Conservation (phyloP, 2,888 invertebrate species). For the Hydrotaea diabolus region DNA sequence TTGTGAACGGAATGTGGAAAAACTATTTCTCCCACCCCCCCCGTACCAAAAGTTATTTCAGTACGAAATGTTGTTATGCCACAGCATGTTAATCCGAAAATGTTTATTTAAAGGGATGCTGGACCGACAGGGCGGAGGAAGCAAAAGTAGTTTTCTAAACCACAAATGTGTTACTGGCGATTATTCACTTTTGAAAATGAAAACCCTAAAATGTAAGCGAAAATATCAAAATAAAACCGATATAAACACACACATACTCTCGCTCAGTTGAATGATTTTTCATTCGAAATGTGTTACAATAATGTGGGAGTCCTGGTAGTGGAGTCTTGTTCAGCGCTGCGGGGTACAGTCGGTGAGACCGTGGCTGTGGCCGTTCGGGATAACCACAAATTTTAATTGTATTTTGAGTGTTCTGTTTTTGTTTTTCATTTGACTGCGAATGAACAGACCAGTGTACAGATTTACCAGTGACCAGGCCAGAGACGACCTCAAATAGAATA, state of each 20-base stretch:
- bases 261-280: conserved; percentile 3
- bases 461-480: not conserved
- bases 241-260: not conserved
- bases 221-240: not conserved
- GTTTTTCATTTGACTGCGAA: not conserved
- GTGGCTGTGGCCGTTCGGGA: not conserved
- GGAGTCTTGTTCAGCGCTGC: not conserved
- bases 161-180: not conserved
- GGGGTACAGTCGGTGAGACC: not conserved
- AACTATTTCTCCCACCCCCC: no score
- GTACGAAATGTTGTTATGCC: not conserved
- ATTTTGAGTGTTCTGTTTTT: conserved; percentile 3
- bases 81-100: not conserved
- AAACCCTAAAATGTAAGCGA: not conserved
- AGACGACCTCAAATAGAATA: not conserved
- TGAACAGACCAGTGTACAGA: not conserved
- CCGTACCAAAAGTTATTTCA: not conserved
- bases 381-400: conserved; percentile 36
- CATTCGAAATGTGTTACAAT: conserved; percentile 3
- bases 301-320: not conserved
- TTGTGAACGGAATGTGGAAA: not conserved
- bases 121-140: not conserved
- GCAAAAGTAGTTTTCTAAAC: not conserved
- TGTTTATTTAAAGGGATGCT: not conserved
- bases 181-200: not conserved